These are phyloP conservation scores for Parapsyche elsis DNA, from an alignment of 1,140 invertebrate genomes.

Conservation along the genomic window DNA sequence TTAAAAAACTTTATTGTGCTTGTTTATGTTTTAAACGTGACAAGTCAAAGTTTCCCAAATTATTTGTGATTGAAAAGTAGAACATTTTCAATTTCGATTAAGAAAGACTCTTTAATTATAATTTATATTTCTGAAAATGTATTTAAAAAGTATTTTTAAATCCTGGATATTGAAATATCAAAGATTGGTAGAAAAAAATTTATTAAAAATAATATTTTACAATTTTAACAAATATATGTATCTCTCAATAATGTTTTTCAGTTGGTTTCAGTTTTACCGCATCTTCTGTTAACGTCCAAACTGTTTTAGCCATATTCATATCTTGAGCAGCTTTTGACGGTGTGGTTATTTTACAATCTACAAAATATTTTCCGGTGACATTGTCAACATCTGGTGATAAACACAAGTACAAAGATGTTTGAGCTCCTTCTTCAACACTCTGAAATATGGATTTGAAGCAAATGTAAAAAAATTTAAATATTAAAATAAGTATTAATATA, in stretches of 20 bases:
- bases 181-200: no score
- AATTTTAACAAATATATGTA: no score
- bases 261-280: conserved; percentile 59
- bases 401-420: conserved; percentile 69
- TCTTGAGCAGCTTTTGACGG: conserved; percentile 58
- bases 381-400: conserved; percentile 67
- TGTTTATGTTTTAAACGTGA: no score
- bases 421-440: conserved; percentile 68
- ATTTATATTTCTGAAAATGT: no score
- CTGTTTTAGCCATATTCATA: conserved; percentile 58
- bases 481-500: neutral
- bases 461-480: conserved; percentile 1
- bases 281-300: conserved; percentile 64
- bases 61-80: no score
- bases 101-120: no score
- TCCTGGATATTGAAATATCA: no score
- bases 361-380: conserved; percentile 70
- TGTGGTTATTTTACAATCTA: conserved; percentile 64
- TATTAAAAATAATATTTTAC: no score
- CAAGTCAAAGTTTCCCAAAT: no score
- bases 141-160: no score
- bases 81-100: no score
- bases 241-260: conserved; percentile 39
- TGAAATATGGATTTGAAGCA: conserved; percentile 58
- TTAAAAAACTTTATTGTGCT: no score